Evolutionary conservation across 2,888 invertebrate species (phyloP).

Genomic region (Vesta saturnalis): DNA sequence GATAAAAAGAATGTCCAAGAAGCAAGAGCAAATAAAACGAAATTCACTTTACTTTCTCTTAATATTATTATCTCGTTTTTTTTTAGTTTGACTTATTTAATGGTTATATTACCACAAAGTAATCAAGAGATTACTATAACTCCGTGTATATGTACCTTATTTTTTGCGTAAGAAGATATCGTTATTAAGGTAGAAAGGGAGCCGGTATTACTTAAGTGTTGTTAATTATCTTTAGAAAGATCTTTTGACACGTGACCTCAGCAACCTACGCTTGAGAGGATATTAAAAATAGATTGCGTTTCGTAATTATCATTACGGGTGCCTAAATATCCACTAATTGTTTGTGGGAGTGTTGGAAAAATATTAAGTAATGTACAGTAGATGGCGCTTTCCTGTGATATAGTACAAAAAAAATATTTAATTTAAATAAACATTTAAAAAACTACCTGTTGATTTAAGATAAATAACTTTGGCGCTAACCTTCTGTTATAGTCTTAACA

Average conservation of each 20-base stretch:
- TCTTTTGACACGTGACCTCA: constrained; percentile 28
- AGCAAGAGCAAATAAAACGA: too few species aligned
- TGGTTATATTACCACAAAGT: too few species aligned
- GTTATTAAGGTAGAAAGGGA: constrained; percentile 29
- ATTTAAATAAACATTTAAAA: constrained; percentile 3
- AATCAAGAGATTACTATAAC: constrained; percentile 1
- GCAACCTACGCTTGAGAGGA: constrained; percentile 20
- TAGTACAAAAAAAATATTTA: not conserved
- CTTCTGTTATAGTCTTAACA: constrained; percentile 24
- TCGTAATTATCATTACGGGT: constrained; percentile 38
- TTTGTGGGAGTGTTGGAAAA: constrained; percentile 25
- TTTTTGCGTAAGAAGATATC: constrained; percentile 27
- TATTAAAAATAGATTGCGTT: constrained; percentile 37
- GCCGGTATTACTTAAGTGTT: constrained; percentile 25
- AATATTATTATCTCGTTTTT: too few species aligned
- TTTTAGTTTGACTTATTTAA: too few species aligned
- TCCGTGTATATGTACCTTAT: constrained; percentile 10
- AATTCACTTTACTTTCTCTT: too few species aligned
- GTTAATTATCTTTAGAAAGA: constrained; percentile 29
- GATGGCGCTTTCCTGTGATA: not conserved
- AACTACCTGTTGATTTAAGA: constrained; percentile 19
- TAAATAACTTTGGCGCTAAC: constrained; percentile 26
- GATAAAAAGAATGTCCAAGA: too few species aligned
- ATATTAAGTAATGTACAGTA: not conserved
- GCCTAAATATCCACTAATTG: constrained; percentile 39